Base-by-base conservation (phyloP, 2,797 vertebrate species). In the Artibeus lituratus region DNA sequence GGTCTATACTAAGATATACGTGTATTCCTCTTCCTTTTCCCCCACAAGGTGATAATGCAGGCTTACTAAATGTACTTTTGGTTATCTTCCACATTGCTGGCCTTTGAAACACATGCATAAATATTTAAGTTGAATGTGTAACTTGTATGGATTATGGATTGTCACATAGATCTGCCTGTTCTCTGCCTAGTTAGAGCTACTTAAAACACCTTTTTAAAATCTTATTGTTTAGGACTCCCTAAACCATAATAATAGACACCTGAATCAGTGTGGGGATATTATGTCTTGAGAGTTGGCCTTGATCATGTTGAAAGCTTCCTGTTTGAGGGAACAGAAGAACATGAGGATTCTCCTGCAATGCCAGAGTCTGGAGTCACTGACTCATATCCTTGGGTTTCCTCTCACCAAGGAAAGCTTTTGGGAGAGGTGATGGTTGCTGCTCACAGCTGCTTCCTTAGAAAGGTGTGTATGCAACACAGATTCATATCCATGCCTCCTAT, bases 401-500 rank as follows among this genome's bases (percentile, higher is more conserved):
- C 9, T 81, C 49, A n/a, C 10, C 24, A 7, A 67, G 18, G 10
- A 21, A 26, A 21, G 21, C 70, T 80, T 88, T n/a, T 11, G 2
- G 53, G 47, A 72, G 57, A 57, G 69, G 4, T 21, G 32, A 22
- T 22, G 9, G 7, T 16, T 37, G 51, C 7, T 18, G 4, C n/a
- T 62, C 32, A 2, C 0, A 74, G 44, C 12, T 14, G 24, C 49
- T 83, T 44, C 49, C 42, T 74, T 11, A 6, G 19, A 42, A 32
- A 42, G 5, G 55, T 21, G 10, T 0, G 7, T 7, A 2, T 4
- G 4, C 44, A 35, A 0, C 4, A 1, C 21, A 57, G 39, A 2
- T 26, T n/a, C 49, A 22, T 49, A 19, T 21, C 32, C 49, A 3
- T 49, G 47, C 10, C 26, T 65, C 14, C 10, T 49, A 2, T 2